Evolutionary conservation across 2,113 vertebrate species (phyloP).

Genomic region (Dipodomys spectabilis): DNA sequence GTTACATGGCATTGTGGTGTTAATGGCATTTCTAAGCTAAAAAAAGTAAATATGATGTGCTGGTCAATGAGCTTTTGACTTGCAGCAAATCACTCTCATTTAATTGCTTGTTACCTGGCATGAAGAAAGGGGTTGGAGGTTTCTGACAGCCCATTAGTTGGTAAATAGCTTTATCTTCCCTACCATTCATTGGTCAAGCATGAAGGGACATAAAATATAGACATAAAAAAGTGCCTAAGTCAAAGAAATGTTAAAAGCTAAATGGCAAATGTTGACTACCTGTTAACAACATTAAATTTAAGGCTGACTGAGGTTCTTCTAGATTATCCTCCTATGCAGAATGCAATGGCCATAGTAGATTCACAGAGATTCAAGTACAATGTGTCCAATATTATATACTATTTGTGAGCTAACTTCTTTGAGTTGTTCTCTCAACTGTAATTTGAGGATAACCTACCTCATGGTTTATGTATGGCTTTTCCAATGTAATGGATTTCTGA

Average conservation of each 20-base stretch:
- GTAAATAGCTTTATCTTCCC: slow-evolving; percentile 44
- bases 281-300: slow-evolving; percentile 16
- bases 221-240: slow-evolving; percentile 44
- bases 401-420: background rate
- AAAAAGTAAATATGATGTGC: background rate
- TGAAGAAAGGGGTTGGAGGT: slow-evolving; percentile 48
- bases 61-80: slow-evolving; percentile 45
- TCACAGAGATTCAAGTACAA: background rate
- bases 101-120: slow-evolving; percentile 64
- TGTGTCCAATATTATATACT: background rate
- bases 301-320: background rate
- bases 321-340: background rate
- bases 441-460: background rate
- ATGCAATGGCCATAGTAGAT: background rate
- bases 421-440: background rate
- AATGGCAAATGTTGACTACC: slow-evolving; percentile 8
- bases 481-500: no score
- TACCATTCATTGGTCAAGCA: background rate
- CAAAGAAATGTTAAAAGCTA: slow-evolving; percentile 37
- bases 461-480: no score
- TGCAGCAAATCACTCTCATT: slow-evolving; percentile 59
- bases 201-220: slow-evolving; percentile 28
- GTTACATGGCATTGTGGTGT: background rate
- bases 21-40: slow-evolving; percentile 45
- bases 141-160: slow-evolving; percentile 44